phyloP scores from a whole-genome alignment of 1,140 invertebrate species.

The Riptortus pedestris region DNA sequence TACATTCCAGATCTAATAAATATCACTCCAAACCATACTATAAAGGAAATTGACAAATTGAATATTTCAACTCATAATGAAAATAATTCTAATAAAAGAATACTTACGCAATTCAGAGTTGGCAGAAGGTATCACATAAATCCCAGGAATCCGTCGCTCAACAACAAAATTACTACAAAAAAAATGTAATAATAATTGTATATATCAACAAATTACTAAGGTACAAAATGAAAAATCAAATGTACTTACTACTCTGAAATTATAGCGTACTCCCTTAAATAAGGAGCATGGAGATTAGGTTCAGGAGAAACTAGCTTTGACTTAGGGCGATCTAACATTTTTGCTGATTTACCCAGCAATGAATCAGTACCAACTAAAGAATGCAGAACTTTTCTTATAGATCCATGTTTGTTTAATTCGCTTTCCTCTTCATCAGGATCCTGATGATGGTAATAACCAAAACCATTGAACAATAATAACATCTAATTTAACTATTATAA shows the following conservation, averaged over 20 bases:
- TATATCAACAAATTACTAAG: neutral
- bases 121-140: constrained; percentile 86
- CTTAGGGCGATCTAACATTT: constrained; percentile 20
- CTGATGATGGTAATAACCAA: neutral
- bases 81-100: constrained; percentile 14
- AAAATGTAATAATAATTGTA: neutral
- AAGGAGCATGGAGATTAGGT: neutral
- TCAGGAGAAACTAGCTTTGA: neutral
- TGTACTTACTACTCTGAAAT: constrained; percentile 19
- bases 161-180: constrained; percentile 15
- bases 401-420: constrained; percentile 17
- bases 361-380: constrained; percentile 10
- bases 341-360: constrained; percentile 16
- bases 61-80: constrained; percentile 21
- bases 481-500: neutral
- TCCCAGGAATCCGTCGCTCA: constrained; percentile 46
- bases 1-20: constrained; percentile 81
- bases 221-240: neutral
- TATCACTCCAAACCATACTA: constrained; percentile 88
- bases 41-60: constrained; percentile 36
- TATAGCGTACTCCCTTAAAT: constrained; percentile 6
- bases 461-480: neutral
- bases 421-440: neutral
- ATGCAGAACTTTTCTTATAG: constrained; percentile 20
- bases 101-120: constrained; percentile 19